phyloP scores from a whole-genome alignment of 2,113 vertebrate species.

The human (Homo sapiens) region GRCh38 chr16:76490501-76491000 shows the following conservation, averaged over 20 bases:
- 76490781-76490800: fast-evolving
- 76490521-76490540: neutral
- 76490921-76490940: neutral
- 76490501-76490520: fast-evolving
- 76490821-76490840: fast-evolving
- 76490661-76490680: neutral
- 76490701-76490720: fast-evolving
- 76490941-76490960: neutral
- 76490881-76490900: neutral
- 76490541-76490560: neutral
- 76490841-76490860: neutral
- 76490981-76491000: neutral
- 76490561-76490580: neutral
- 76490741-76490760: neutral
- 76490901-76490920: neutral
- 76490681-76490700: neutral
- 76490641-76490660: neutral
- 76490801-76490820: neutral
- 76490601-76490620: too few species aligned
- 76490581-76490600: neutral
- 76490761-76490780: neutral
- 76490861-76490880: neutral
- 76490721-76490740: neutral
- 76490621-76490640: neutral
- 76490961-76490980: neutral